Percentiles rank a stretch among this genome's conserved stretches.
These are phyloP conservation scores for Chionis minor DNA, from an alignment of 2,113 vertebrate species.

Conservation along the genomic window DNA sequence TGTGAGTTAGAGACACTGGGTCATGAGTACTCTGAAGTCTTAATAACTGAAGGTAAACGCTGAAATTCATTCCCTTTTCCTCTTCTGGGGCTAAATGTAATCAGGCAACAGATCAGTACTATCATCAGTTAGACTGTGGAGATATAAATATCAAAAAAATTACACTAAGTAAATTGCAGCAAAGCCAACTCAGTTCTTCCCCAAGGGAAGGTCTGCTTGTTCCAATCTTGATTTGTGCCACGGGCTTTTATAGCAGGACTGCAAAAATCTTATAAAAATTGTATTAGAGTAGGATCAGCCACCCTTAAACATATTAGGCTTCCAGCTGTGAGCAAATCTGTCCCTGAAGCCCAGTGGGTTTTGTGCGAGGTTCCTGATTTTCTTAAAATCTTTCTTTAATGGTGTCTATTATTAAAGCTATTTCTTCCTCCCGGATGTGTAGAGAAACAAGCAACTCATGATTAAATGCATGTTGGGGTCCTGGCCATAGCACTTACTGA, in stretches of 20 bases:
- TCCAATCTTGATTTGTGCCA: not conserved
- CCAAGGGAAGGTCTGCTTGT: not conserved
- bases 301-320: not conserved
- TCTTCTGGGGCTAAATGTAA: not conserved
- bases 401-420: not conserved
- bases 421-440: not conserved
- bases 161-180: not conserved
- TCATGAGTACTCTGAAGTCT: not conserved
- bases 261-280: constrained; percentile 8
- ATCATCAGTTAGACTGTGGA: not conserved
- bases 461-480: not conserved
- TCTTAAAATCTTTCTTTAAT: not conserved
- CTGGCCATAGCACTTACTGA: not conserved
- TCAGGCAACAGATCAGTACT: not conserved
- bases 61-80: not conserved
- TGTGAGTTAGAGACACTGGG: not conserved
- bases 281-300: not conserved
- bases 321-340: not conserved
- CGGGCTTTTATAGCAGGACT: not conserved
- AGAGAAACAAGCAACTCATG: not conserved
- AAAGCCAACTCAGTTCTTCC: not conserved
- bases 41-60: not conserved
- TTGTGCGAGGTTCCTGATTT: not conserved
- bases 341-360: not conserved
- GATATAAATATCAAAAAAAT: not conserved